These are phyloP conservation scores for Luehdorfia chinensis DNA, from an alignment of 1,140 invertebrate genomes.

Conservation along the genomic window DNA sequence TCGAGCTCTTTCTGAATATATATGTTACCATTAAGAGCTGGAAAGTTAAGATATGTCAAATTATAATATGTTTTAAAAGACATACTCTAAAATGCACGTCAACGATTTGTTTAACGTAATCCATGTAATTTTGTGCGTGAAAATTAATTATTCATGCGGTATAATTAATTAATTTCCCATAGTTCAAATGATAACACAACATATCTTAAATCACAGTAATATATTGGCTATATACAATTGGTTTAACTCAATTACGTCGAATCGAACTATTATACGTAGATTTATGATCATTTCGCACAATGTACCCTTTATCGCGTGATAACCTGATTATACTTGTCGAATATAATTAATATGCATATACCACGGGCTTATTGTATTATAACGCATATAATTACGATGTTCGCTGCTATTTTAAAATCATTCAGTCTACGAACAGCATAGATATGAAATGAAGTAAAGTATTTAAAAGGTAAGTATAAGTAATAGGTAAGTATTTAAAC, in stretches of 20 bases:
- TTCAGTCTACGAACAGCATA: too few species aligned
- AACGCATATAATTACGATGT: neutral
- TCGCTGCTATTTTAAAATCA: neutral
- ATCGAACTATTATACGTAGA: slow-evolving; percentile 48
- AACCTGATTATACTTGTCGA: slow-evolving; percentile 30
- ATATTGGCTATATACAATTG: slow-evolving; percentile 40
- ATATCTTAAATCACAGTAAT: slow-evolving; percentile 40
- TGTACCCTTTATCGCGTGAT: slow-evolving; percentile 25
- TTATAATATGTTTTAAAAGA: too few species aligned
- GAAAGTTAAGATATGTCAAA: too few species aligned
- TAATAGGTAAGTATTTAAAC: too few species aligned
- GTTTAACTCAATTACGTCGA: slow-evolving; percentile 49
- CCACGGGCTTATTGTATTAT: slow-evolving; percentile 24
- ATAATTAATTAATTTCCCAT: slow-evolving; percentile 18
- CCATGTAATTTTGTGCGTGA: too few species aligned
- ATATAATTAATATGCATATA: slow-evolving; percentile 22
- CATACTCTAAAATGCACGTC: too few species aligned
- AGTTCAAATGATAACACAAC: slow-evolving; percentile 15
- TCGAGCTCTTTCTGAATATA: too few species aligned
- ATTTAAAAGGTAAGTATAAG: too few species aligned
- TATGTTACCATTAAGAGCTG: too few species aligned
- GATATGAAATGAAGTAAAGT: too few species aligned
- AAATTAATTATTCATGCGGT: neutral
- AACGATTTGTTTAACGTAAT: too few species aligned
- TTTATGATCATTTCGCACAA: slow-evolving; percentile 28